A percentile compares a stretch with the other conserved stretches of the same genome.
Conservation (phyloP, 2,888 invertebrate genomes). For the Zeuzera pyrina region DNA sequence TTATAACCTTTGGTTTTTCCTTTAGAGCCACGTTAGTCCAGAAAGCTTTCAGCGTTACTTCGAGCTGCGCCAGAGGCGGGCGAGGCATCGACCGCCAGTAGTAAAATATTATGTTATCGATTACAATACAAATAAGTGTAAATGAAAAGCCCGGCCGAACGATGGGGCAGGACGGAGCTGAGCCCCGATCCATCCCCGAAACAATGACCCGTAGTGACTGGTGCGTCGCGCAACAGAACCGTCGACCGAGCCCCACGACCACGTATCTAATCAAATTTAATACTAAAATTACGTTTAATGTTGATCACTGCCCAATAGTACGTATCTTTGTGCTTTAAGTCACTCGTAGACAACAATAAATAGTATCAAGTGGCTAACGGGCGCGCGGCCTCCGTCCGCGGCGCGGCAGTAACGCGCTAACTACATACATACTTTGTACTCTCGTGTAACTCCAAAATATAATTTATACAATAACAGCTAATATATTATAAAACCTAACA, state of each 20-base stretch:
- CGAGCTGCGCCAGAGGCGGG: slow-evolving; percentile 24
- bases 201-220: slow-evolving; percentile 64
- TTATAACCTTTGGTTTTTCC: no score
- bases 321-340: slow-evolving; percentile 70
- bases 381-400: slow-evolving; percentile 54
- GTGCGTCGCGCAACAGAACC: slow-evolving; percentile 58
- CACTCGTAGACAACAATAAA: slow-evolving; percentile 66
- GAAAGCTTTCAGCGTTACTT: slow-evolving; percentile 9
- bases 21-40: no score
- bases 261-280: slow-evolving; percentile 66
- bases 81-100: slow-evolving; percentile 29
- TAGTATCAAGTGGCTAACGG: slow-evolving; percentile 50
- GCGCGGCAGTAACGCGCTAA: slow-evolving; percentile 34
- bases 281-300: slow-evolving; percentile 70
- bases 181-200: slow-evolving; percentile 38
- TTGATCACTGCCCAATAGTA: slow-evolving; percentile 73
- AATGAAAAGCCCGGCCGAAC: slow-evolving; percentile 40
- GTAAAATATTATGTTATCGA: slow-evolving; percentile 56
- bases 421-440: slow-evolving; percentile 45
- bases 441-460: slow-evolving; percentile 66
- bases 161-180: slow-evolving; percentile 40
- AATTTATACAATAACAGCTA: slow-evolving; percentile 69
- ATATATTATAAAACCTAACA: slow-evolving; percentile 61
- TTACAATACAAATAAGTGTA: slow-evolving; percentile 59
- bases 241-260: slow-evolving; percentile 51